These are phyloP conservation scores for Balanococcus diminutus DNA, from an alignment of 2,888 invertebrate species.

Conservation along the genomic window DNA sequence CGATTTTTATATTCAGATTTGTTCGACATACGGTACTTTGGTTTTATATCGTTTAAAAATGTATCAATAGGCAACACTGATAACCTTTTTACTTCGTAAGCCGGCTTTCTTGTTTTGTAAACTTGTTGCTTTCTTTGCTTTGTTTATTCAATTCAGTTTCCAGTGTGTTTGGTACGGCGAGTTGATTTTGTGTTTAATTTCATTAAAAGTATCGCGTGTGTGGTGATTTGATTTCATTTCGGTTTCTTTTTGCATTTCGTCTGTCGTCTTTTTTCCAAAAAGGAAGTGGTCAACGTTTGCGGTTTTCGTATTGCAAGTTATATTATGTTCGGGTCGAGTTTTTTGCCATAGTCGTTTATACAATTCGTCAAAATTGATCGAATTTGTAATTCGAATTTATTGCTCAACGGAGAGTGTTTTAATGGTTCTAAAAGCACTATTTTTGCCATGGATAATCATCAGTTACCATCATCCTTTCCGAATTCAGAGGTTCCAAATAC, in stretches of 20 bases:
- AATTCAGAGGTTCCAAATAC: slow-evolving; percentile 47
- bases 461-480: slow-evolving; percentile 49
- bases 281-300: background rate
- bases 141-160: slow-evolving; percentile 22
- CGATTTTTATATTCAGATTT: background rate
- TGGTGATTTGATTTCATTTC: background rate
- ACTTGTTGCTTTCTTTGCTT: slow-evolving; percentile 44
- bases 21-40: background rate
- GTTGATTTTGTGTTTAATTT: background rate
- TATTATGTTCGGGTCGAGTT: background rate
- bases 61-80: slow-evolving; percentile 42
- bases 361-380: slow-evolving; percentile 14
- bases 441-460: slow-evolving; percentile 51
- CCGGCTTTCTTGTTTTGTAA: slow-evolving; percentile 49
- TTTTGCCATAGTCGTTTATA: background rate
- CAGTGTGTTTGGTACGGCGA: slow-evolving; percentile 25
- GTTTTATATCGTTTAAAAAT: background rate
- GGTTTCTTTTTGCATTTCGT: background rate
- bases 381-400: slow-evolving; percentile 24
- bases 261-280: background rate
- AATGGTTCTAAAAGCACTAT: slow-evolving; percentile 41
- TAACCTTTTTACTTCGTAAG: background rate
- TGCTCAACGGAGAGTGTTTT: slow-evolving; percentile 48
- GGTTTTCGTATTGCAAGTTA: background rate
- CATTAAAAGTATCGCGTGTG: background rate